phyloP scores from a whole-genome alignment of 1,140 invertebrate species.

The Diuraphis noxia region DNA sequence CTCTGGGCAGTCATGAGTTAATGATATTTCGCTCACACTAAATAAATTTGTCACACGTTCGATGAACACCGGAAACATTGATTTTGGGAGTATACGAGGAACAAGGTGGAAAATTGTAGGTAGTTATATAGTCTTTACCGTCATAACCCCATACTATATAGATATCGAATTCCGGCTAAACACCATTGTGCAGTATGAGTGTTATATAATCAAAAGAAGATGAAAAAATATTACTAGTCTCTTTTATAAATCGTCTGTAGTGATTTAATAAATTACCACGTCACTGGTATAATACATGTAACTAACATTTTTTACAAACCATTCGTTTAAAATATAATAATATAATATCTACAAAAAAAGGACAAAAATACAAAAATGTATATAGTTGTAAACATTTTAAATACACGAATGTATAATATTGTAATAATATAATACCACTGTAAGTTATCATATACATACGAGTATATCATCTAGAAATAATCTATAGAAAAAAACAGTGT shows the following conservation, averaged over 20 bases:
- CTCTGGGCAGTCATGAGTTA: not conserved
- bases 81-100: not conserved
- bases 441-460: too few relatives aligned
- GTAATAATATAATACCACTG: not conserved
- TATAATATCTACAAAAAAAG: not conserved
- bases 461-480: not conserved
- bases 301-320: not conserved
- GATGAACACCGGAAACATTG: constrained; percentile 18
- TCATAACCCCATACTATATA: not conserved
- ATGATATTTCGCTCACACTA: not conserved
- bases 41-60: constrained; percentile 44
- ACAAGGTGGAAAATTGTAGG: constrained; percentile 10
- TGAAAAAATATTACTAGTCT: not conserved
- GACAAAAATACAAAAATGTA: too few relatives aligned
- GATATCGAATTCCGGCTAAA: not conserved
- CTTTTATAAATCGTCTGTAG: not conserved
- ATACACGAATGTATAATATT: not conserved
- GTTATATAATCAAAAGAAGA: not conserved
- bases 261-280: not conserved
- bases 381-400: not conserved
- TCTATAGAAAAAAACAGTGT: not conserved
- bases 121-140: not conserved
- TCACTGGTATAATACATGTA: not conserved
- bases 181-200: not conserved
- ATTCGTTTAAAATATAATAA: not conserved